phyloP scores from a whole-genome alignment of 2,888 invertebrate species.

The Thera obeliscata region DNA sequence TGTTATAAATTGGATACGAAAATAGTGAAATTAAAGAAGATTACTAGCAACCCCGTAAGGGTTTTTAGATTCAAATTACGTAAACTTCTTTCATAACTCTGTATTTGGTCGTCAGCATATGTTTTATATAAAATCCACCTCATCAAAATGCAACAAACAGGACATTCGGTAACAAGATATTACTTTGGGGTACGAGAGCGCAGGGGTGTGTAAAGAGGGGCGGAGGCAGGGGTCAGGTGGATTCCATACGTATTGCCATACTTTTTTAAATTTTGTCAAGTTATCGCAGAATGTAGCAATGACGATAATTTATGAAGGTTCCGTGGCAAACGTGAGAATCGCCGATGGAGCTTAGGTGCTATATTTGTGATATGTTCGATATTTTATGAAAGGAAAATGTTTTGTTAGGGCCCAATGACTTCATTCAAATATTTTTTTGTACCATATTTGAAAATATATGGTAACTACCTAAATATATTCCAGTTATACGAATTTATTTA shows the following conservation, averaged over 20 bases:
- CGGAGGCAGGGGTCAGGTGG: slow-evolving; percentile 61
- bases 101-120: slow-evolving; percentile 24
- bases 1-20: too few relatives aligned
- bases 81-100: too few relatives aligned
- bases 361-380: slow-evolving; percentile 40
- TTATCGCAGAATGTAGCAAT: slow-evolving; percentile 45
- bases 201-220: slow-evolving; percentile 32
- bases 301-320: slow-evolving; percentile 58
- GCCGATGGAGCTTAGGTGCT: slow-evolving; percentile 41
- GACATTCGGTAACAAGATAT: slow-evolving; percentile 76
- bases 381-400: slow-evolving; percentile 34
- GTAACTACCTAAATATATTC: too few relatives aligned
- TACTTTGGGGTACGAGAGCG: slow-evolving; percentile 35
- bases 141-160: slow-evolving; percentile 60
- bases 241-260: slow-evolving; percentile 52
- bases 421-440: not conserved
- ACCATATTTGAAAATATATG: too few relatives aligned
- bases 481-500: too few relatives aligned
- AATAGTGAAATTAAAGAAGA: too few relatives aligned
- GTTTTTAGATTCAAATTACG: too few relatives aligned
- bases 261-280: slow-evolving; percentile 45
- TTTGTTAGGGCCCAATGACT: slow-evolving; percentile 28
- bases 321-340: slow-evolving; percentile 56
- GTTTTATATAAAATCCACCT: slow-evolving; percentile 37
- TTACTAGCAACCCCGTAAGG: too few relatives aligned